Conservation (phyloP, 2,888 invertebrate species). For the Metacarcinus magister region DNA sequence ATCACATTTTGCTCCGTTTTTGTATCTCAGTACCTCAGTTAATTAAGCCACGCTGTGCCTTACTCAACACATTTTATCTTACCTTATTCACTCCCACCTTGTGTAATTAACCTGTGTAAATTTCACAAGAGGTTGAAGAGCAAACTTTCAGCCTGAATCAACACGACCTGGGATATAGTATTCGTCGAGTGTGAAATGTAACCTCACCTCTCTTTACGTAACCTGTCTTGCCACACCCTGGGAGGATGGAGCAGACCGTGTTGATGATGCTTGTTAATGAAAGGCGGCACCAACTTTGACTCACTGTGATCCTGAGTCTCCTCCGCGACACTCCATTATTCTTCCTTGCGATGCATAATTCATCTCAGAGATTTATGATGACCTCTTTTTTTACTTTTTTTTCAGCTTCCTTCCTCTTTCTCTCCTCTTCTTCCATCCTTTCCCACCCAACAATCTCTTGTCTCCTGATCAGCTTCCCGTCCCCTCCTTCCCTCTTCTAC, state of each 20-base stretch:
- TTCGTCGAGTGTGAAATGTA: neutral
- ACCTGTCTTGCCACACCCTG: neutral
- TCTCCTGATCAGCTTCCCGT: neutral
- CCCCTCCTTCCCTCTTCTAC: neutral
- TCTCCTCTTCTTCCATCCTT: neutral
- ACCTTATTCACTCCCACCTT: neutral
- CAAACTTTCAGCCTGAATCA: neutral
- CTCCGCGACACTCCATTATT: neutral
- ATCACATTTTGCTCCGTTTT: neutral
- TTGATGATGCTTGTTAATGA: neutral
- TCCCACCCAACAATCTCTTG: neutral
- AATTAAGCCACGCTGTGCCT: neutral
- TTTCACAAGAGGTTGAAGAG: neutral
- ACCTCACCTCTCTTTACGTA: neutral
- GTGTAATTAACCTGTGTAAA: neutral
- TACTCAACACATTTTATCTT: neutral
- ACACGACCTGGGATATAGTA: neutral
- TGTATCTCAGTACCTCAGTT: neutral
- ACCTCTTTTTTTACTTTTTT: neutral
- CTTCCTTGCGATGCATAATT: neutral
- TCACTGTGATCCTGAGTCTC: neutral
- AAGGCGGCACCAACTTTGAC: neutral
- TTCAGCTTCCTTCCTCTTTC: neutral
- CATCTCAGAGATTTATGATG: neutral
- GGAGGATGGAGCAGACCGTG: too few species aligned